Evolutionary conservation across 2,113 vertebrate genomes (phyloP).

Genomic region (Thomomys bottae): DNA sequence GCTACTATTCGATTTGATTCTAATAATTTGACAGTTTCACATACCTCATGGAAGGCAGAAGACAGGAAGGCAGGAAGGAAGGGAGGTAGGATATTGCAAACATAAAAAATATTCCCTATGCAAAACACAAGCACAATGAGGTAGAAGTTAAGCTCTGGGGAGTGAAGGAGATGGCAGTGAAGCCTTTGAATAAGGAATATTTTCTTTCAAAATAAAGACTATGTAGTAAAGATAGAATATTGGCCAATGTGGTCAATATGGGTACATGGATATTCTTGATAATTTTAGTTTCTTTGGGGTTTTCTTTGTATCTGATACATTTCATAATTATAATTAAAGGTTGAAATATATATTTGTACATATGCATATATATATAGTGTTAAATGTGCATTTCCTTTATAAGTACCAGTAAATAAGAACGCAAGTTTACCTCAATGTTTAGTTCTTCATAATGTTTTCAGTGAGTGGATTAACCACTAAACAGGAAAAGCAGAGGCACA

Average conservation of each 20-base stretch:
- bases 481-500: background rate
- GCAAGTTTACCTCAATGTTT: slow-evolving; percentile 7
- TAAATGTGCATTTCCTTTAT: slow-evolving; percentile 8
- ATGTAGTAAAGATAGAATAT: background rate
- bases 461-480: background rate
- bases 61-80: no score
- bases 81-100: background rate
- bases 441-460: background rate
- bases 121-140: background rate
- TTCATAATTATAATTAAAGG: background rate
- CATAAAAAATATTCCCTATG: background rate
- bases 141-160: background rate
- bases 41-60: background rate
- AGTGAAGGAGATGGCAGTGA: background rate
- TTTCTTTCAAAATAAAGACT: slow-evolving; percentile 18
- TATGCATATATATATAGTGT: background rate
- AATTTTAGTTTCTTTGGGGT: background rate
- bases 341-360: background rate
- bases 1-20: background rate
- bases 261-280: background rate
- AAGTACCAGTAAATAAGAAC: background rate
- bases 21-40: background rate
- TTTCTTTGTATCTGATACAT: slow-evolving; percentile 8
- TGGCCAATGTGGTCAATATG: background rate
- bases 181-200: background rate